Evolutionary conservation across 2,888 invertebrate species (phyloP), one percentile per base, ranked within the genome.

Genomic region (Drosophila neonasuta): DNA sequence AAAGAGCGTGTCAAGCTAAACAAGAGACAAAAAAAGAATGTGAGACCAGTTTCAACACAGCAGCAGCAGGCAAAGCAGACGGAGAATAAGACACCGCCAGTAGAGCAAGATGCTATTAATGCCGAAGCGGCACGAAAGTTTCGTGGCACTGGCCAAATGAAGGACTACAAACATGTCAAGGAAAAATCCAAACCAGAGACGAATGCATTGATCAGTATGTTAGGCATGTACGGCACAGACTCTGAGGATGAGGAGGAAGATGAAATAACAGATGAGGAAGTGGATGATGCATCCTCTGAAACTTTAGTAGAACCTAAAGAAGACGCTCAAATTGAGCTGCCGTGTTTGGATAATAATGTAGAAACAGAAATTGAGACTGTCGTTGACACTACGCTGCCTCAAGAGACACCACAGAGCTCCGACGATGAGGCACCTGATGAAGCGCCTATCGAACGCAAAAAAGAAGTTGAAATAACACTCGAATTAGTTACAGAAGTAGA

Each of bases 151-250:
- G 66, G 72, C 4, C 36, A 59, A 32, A 73, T 90, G 73, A 4
- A 32, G 13, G 72, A 80, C 41, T 90, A 89, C 61, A 68, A 77
- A 39, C 89, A 87, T 49, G 29, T 66, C 0, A 84, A 72, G 44
- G 58, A 54, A 1, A 77, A 78, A 29, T 39, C 44, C 4, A 32
- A 54, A 9, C 8, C 9, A 2, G 41, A 68, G 6, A 71, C 44
- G 6, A 88, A 90, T 72, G 83, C 81, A 0, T 62, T 91, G 10
- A 67, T 72, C 6, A 74, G 64, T 2, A 58, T 91, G 15, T 56
- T 90, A 7, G 89, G 88, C 4, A 88, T 90, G 83, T 91, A 91
- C 51, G 91, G 90, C 0, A 87, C 90, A 0, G 89, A 88, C 42
- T 86, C 86, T 3, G 87, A 86, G 5, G 74, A 74, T 3, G 66